These are phyloP conservation scores for Sipha flava DNA, from an alignment of 1,140 invertebrate genomes.

Conservation along the genomic window DNA sequence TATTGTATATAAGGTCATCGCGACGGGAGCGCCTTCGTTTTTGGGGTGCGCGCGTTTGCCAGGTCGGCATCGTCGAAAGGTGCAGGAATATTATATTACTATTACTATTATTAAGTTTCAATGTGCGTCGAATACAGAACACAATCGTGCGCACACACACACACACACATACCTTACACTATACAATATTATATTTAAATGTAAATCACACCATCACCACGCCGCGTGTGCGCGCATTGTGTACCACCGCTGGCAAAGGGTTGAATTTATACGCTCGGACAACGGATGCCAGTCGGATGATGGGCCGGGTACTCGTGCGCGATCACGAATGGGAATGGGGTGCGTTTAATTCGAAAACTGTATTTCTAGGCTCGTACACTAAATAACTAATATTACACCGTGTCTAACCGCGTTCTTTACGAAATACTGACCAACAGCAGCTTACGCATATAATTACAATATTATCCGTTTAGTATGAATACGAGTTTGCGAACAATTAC, in stretches of 20 bases:
- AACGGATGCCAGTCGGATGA: background rate
- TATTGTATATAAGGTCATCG: too few relatives aligned
- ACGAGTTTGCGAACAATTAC: too few relatives aligned
- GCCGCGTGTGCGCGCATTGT: background rate
- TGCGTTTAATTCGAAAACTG: background rate
- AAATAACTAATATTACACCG: too few relatives aligned
- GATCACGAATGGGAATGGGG: background rate
- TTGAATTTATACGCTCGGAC: background rate
- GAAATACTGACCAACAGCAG: too few relatives aligned
- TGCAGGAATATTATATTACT: background rate
- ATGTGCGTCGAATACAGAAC: background rate
- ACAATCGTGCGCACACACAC: background rate
- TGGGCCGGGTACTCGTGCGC: too few relatives aligned
- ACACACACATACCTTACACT: background rate
- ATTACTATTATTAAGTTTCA: conserved; percentile 5
- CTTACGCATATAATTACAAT: too few relatives aligned
- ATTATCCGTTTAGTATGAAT: too few relatives aligned
- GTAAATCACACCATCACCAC: background rate
- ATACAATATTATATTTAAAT: background rate
- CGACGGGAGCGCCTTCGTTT: background rate
- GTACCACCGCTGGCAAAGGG: background rate
- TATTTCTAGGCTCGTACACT: background rate
- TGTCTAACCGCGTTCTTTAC: too few relatives aligned
- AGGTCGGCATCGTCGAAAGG: background rate
- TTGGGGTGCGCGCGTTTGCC: background rate